Evolutionary conservation across 2,113 vertebrate species (phyloP).

Genomic region (Fukomys damarensis): DNA sequence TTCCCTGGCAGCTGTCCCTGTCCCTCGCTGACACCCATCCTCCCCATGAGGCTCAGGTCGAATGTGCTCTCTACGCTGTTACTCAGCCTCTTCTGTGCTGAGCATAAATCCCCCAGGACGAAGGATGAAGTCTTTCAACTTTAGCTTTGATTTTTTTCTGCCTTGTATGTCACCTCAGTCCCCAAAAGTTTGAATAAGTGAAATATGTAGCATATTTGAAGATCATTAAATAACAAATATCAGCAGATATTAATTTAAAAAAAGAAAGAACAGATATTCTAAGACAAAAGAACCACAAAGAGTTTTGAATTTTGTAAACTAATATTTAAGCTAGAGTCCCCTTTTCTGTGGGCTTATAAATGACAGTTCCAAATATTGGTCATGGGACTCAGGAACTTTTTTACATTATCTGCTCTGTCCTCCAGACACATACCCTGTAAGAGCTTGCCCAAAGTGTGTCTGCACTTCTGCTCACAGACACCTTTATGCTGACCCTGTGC

Average conservation of each 20-base stretch:
- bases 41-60: not conserved
- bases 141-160: not conserved
- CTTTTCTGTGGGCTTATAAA: not conserved
- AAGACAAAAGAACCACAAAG: constrained; percentile 45
- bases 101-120: not conserved
- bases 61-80: not conserved
- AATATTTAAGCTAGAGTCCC: not conserved
- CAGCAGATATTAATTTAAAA: not conserved
- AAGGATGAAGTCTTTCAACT: not conserved
- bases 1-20: not conserved
- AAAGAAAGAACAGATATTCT: not conserved
- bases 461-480: not conserved
- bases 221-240: not conserved
- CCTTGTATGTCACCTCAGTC: not conserved
- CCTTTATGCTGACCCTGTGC: not conserved
- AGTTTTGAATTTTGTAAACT: constrained; percentile 10
- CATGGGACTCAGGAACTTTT: not conserved
- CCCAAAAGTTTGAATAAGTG: not conserved
- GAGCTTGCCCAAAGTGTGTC: not conserved
- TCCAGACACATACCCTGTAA: not conserved
- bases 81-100: fast-evolving
- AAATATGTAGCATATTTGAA: not conserved
- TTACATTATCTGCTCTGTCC: constrained; percentile 4
- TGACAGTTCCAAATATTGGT: not conserved
- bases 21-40: not conserved